Conservation (phyloP, 2,113 vertebrate genomes). For the Lanius ludovicianus region DNA sequence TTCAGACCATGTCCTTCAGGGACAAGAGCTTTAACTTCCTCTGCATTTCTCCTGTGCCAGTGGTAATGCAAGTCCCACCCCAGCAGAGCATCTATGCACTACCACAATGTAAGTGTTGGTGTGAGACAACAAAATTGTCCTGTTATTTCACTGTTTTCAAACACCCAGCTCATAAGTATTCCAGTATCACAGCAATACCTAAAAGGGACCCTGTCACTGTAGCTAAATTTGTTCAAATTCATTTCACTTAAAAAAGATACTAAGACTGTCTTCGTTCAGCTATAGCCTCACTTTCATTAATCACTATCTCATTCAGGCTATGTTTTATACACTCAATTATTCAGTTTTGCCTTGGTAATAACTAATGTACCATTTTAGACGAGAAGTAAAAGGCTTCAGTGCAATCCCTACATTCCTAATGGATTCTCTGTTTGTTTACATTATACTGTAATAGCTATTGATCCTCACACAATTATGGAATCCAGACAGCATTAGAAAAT, state of each 20-base stretch:
- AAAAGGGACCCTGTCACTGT: neutral
- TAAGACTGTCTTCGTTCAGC: neutral
- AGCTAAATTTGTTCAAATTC: slow-evolving; percentile 1
- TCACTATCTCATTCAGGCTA: neutral
- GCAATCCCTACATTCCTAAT: neutral
- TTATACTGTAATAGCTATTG: slow-evolving; percentile 55
- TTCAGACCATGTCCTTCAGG: neutral
- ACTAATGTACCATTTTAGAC: neutral
- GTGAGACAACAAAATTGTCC: neutral
- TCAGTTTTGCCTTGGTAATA: slow-evolving; percentile 17
- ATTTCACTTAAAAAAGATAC: slow-evolving; percentile 4
- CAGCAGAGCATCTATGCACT: rapidly evolving
- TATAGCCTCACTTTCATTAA: neutral
- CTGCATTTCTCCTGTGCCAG: neutral
- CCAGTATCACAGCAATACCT: neutral
- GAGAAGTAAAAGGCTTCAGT: slow-evolving; percentile 46
- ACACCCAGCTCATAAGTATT: neutral
- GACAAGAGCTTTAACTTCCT: neutral
- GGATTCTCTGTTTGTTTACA: slow-evolving; percentile 59
- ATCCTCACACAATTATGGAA: slow-evolving; percentile 53
- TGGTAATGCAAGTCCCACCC: neutral
- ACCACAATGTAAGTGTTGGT: neutral
- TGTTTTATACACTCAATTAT: slow-evolving; percentile 10
- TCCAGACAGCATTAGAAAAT: slow-evolving; percentile 57
- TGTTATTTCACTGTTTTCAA: slow-evolving; percentile 18